These are phyloP conservation scores for Pantherophis guttatus DNA, from an alignment of 2,113 vertebrate species.

Conservation along the genomic window DNA sequence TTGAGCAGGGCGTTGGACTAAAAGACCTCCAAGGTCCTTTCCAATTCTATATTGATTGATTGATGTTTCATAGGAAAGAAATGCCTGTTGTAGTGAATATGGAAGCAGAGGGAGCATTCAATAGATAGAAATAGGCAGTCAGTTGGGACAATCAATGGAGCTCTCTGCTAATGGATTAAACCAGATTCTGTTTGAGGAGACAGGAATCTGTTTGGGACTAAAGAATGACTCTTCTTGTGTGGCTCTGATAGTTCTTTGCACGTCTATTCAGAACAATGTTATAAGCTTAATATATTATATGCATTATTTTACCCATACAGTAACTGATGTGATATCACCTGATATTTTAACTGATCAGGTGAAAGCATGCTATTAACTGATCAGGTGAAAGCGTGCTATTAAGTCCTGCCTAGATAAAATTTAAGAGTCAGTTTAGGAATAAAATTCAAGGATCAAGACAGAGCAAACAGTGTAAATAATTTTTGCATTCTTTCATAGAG, in stretches of 20 bases:
- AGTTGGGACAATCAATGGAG: not conserved
- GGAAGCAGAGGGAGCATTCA: not conserved
- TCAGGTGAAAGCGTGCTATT: not conserved
- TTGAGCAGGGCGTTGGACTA: too few species aligned
- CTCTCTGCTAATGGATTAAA: not conserved
- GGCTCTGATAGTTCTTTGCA: not conserved
- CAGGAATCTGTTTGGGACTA: not conserved
- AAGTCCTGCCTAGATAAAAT: not conserved
- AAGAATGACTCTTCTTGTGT: not conserved
- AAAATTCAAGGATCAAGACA: not conserved
- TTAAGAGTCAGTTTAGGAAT: not conserved
- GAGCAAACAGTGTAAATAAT: not conserved
- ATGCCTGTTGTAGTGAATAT: not conserved
- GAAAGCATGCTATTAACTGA: not conserved
- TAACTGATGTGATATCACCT: not conserved
- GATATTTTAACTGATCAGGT: not conserved
- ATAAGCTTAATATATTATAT: not conserved
- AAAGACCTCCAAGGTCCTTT: too few species aligned
- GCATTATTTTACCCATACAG: not conserved
- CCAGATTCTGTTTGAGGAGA: not conserved
- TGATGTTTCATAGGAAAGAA: not conserved
- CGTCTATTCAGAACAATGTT: not conserved
- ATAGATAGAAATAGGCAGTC: not conserved
- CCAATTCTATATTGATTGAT: too few species aligned
- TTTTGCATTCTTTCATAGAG: too few species aligned